A percentile compares a stretch with the other conserved stretches of the same genome.
Evolutionary conservation across 2,113 vertebrate genomes (phyloP).

Genomic region (Aphelocoma coerulescens): DNA sequence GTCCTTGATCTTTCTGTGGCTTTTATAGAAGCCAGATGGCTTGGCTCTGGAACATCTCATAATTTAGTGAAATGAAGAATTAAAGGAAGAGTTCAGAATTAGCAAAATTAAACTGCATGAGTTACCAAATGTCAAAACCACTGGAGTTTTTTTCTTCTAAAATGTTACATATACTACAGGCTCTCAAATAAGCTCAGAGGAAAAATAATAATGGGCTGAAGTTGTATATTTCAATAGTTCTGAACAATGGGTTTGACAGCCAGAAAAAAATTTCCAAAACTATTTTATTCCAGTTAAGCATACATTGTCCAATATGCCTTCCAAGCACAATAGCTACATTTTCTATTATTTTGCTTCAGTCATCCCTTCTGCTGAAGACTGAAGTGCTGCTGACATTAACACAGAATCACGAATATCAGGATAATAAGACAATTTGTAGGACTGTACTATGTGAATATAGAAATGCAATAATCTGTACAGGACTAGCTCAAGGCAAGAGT

Average conservation of each 20-base stretch:
- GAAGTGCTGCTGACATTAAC: neutral
- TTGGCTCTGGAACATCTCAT: constrained; percentile 39
- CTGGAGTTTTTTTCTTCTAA: neutral
- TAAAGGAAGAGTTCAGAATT: constrained; percentile 40
- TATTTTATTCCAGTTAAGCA: neutral
- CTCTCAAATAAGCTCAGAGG: neutral
- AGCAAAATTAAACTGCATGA: constrained; percentile 10
- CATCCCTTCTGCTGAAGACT: neutral
- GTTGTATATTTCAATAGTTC: neutral
- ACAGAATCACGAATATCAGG: neutral
- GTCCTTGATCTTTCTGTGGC: constrained; percentile 43
- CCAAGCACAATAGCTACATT: neutral
- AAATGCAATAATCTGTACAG: neutral
- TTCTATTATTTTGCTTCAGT: neutral
- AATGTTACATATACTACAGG: neutral
- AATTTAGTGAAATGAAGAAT: constrained; percentile 25
- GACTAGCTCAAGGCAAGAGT: neutral
- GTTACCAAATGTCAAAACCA: neutral
- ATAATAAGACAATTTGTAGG: neutral
- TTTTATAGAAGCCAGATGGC: constrained; percentile 57
- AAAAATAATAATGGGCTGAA: neutral
- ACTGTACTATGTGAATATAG: neutral
- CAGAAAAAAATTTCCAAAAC: neutral
- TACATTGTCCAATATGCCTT: neutral
- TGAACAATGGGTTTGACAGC: neutral